Evolutionary conservation across 1,140 invertebrate species (phyloP).

Genomic region (Andrena cerasifolii): DNA sequence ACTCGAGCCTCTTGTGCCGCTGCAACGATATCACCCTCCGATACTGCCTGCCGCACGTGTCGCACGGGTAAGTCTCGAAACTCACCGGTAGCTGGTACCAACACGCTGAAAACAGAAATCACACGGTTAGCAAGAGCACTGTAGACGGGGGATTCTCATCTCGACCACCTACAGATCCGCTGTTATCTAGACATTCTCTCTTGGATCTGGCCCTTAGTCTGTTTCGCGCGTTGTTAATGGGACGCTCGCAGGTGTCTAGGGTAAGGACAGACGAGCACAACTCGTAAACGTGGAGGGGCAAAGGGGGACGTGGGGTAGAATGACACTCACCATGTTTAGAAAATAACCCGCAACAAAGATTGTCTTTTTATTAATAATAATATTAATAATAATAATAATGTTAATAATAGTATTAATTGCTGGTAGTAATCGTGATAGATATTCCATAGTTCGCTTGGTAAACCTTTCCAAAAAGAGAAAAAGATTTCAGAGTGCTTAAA

Average conservation of each 20-base stretch:
- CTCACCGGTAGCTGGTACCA: constrained; percentile 38
- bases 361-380: constrained; percentile 73
- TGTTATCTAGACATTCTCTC: neutral
- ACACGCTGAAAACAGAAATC: constrained; percentile 66
- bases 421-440: constrained; percentile 45
- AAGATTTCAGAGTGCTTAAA: constrained; percentile 50
- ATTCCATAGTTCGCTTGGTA: constrained; percentile 60
- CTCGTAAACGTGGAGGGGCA: neutral
- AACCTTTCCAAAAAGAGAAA: constrained; percentile 66
- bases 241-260: too few relatives aligned
- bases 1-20: constrained; percentile 78
- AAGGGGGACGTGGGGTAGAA: constrained; percentile 32
- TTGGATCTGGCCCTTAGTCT: neutral
- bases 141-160: too few relatives aligned
- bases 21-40: constrained; percentile 75
- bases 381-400: constrained; percentile 67
- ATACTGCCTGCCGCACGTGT: constrained; percentile 75
- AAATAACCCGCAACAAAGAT: constrained; percentile 80
- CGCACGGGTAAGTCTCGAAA: constrained; percentile 70
- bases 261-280: too few relatives aligned
- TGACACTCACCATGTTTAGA: constrained; percentile 63
- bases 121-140: constrained; percentile 36
- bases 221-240: too few relatives aligned
- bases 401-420: constrained; percentile 65
- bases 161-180: too few relatives aligned